Evolutionary conservation across 2,113 vertebrate genomes (phyloP).

Genomic region (Pteronura brasiliensis): DNA sequence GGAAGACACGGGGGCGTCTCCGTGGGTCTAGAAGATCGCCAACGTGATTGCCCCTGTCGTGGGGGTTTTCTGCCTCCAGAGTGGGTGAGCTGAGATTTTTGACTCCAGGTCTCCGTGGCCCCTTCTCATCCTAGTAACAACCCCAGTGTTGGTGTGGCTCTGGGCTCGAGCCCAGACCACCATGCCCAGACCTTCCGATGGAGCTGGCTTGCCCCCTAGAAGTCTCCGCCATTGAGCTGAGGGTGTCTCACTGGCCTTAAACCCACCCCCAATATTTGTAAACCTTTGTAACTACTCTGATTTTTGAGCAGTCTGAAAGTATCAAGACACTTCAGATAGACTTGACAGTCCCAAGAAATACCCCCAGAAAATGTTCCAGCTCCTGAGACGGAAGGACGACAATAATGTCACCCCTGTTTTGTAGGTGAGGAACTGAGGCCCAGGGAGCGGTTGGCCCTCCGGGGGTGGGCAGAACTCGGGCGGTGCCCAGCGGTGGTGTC

Average conservation of each 20-base stretch:
- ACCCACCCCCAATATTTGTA: background rate
- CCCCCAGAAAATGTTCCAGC: background rate
- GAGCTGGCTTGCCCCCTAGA: fast-evolving
- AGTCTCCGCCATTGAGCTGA: too few relatives aligned
- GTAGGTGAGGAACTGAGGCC: background rate
- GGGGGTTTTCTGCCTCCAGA: background rate
- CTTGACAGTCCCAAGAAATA: background rate
- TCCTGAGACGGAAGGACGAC: too few relatives aligned
- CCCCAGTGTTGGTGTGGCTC: background rate
- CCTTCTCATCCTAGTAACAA: background rate
- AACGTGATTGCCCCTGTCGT: fast-evolving
- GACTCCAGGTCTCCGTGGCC: background rate
- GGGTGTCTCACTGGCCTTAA: background rate
- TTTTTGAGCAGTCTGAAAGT: background rate
- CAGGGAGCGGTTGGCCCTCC: too few relatives aligned
- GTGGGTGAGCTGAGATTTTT: background rate
- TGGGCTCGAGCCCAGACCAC: background rate
- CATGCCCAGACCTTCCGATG: background rate
- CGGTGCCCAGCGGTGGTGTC: fast-evolving
- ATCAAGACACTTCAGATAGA: background rate
- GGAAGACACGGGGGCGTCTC: fast-evolving
- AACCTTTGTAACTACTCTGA: too few relatives aligned
- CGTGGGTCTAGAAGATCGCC: background rate
- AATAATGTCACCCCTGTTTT: background rate
- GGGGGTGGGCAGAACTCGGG: background rate